Evolutionary conservation across 2,888 invertebrate genomes (phyloP), one percentile per base, ranked within the genome.

Genomic region (Poecilus cupreus): DNA sequence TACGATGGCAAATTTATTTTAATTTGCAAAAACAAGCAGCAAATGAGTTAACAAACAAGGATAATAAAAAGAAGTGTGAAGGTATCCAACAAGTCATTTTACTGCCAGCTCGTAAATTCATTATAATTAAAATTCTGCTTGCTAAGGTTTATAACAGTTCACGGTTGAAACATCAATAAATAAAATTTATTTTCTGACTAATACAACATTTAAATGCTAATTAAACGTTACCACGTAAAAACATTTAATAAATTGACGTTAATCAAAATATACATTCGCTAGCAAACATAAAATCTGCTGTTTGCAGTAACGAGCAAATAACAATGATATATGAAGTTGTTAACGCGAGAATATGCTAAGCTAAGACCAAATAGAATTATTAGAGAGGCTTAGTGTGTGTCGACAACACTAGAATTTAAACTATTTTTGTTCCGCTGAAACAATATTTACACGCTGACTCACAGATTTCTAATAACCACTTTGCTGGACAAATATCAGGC

Each of bases 141-240:
- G 70, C 70, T 18, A 74, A 74, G 43, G 74, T 74, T 75, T 75
- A 51, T 75, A 75, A 75, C 75, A 75, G 75, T 54, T 77, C 77
- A 77, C 46, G 77, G 77, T 60, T 76, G 54, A 77, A 57, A 77
- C 60, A 77, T 57, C 60, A 57, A 77, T 77, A 77, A 77, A 77
- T 60, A 77, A 77, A 77, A 60, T 60, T 77, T 60, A 77, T 60
- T 77, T 20, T 39, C 60, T 49, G 60, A 39, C 37, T 77, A 77
- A 60, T 39, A 39, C 60, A 60, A 77, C 77, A 77, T 77, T 77
- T 77, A 77, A 77, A 77, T 77, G 77, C 77, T 77, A 77, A 77
- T 77, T 77, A 77, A 77, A 57, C 54, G 57, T 49, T 77, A 22
- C 24, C 57, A 60, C 60, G 32, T 60, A 77, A 39, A 77, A 57